Base-by-base conservation (phyloP, 2,797 vertebrate species). In the Enteromius argenteus region DNA sequence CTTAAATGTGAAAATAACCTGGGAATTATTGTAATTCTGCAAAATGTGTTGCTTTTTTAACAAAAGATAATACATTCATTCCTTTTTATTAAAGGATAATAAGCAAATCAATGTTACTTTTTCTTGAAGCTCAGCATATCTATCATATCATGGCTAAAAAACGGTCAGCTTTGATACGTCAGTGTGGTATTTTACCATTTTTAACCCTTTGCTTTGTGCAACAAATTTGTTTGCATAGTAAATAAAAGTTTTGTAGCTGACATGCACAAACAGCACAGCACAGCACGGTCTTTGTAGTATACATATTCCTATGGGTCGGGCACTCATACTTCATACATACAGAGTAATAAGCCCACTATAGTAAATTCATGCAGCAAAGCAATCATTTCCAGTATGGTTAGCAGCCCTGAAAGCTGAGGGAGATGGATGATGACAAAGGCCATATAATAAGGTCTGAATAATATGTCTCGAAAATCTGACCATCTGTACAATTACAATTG, bases 141-240 rank as follows among this genome's bases (percentile, higher is more conserved):
- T 76, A 60, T 68, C 51, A 64, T 71, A 67, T 73, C 66, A 49
- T 37, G 92, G 92, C 88, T 46, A 91, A 91, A 90, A 92, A 37
- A 79, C 64, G 27, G 32, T 19, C 30, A 80, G 3, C 46, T 69
- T 27, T 66, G 67, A 49, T 56, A 64, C 17, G 35, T 91, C 89
- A 88, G 84, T 93, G 87, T 90, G 90, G 88, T 88, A 92, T 92
- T 90, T 90, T 86, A 90, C 77, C 85, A 87, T 90, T 92, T 87
- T 90, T n/a, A 93, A 90, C 92, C 93, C 92, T 81, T 91, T 90
- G 86, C 76, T 91, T 96, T 97, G 97, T 97, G 96, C 96, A 97
- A 95, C 95, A 95, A 94, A 94, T 95, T 94, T 94, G 92, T 96
- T 98, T 99, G 98, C 97, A 99, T 99, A 99, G 97, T 97, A 96